A percentile compares a stretch with the other conserved stretches of the same genome.
These are phyloP conservation scores for Aphelenchoides fujianensis DNA, from an alignment of 1,140 invertebrate species.

Conservation along the genomic window DNA sequence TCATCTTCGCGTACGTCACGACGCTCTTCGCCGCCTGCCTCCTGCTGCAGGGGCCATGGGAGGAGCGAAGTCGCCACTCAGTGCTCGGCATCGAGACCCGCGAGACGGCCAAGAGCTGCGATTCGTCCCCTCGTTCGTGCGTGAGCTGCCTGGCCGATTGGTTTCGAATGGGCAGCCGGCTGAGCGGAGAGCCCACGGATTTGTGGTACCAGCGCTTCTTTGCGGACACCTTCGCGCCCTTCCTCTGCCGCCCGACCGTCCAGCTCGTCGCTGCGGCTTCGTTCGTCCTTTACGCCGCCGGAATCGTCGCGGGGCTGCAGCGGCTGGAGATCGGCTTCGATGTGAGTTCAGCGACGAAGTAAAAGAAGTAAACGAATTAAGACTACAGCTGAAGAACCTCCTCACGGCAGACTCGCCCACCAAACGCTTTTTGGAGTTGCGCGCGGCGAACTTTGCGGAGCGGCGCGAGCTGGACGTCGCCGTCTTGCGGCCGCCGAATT, in stretches of 20 bases:
- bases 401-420: slow-evolving; percentile 41
- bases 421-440: slow-evolving; percentile 37
- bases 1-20: slow-evolving; percentile 53
- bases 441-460: slow-evolving; percentile 33
- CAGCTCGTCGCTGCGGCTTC: slow-evolving; percentile 35
- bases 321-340: slow-evolving; percentile 52
- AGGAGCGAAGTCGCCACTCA: slow-evolving; percentile 40
- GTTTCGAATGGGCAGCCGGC: slow-evolving; percentile 11
- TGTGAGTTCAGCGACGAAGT: slow-evolving; percentile 42
- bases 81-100: slow-evolving; percentile 26
- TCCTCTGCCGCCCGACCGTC: slow-evolving; percentile 36
- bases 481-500: slow-evolving; percentile 48
- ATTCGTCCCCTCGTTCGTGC: slow-evolving; percentile 7
- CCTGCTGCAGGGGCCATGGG: slow-evolving; percentile 47
- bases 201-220: slow-evolving; percentile 56
- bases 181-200: background rate
- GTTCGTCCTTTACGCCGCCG: slow-evolving; percentile 36
- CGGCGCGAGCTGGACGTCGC: slow-evolving; percentile 49
- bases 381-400: slow-evolving; percentile 47
- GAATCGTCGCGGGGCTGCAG: slow-evolving; percentile 35
- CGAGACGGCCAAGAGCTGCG: background rate
- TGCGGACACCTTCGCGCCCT: slow-evolving; percentile 46
- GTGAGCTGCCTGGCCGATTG: background rate
- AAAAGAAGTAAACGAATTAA: background rate
- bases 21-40: slow-evolving; percentile 51